phyloP scores from a whole-genome alignment of 2,888 invertebrate species.

The Eupsilia transversa region DNA sequence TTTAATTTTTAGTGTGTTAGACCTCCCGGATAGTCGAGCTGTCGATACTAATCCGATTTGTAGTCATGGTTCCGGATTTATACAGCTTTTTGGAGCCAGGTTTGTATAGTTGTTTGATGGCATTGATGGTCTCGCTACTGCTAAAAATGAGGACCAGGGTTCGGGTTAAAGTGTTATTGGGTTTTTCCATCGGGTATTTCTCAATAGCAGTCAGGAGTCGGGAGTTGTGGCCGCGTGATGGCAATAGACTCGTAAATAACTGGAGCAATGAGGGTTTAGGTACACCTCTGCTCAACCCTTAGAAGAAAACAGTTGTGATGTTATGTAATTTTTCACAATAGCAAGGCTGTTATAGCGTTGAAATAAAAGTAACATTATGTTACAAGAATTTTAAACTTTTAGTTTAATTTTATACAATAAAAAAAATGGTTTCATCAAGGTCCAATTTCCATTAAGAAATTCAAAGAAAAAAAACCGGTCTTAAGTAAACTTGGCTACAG shows the following conservation, averaged over 20 bases:
- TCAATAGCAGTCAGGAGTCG: no score
- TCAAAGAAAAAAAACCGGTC: conserved; percentile 7
- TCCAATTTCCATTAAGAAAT: conserved; percentile 46
- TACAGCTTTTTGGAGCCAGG: not conserved
- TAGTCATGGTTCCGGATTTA: not conserved
- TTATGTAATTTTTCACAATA: not conserved
- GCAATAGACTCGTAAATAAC: no score
- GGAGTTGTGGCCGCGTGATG: not conserved
- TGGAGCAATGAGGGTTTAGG: not conserved
- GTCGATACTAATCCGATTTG: conserved; percentile 5
- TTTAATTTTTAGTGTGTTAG: no score
- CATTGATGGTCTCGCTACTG: not conserved
- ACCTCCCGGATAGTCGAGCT: not conserved
- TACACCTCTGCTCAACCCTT: not conserved
- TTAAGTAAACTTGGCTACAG: conserved; percentile 28
- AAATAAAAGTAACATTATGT: not conserved
- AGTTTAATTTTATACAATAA: not conserved
- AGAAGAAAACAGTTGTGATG: not conserved
- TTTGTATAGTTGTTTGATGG: not conserved
- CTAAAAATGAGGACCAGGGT: no score
- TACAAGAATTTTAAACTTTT: not conserved
- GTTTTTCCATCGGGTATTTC: not conserved
- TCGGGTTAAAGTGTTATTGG: not conserved
- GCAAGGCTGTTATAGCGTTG: not conserved
- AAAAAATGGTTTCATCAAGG: conserved; percentile 20